These are phyloP conservation scores for Xiphophorus couchianus DNA, from an alignment of 2,113 vertebrate genomes.

Conservation along the genomic window DNA sequence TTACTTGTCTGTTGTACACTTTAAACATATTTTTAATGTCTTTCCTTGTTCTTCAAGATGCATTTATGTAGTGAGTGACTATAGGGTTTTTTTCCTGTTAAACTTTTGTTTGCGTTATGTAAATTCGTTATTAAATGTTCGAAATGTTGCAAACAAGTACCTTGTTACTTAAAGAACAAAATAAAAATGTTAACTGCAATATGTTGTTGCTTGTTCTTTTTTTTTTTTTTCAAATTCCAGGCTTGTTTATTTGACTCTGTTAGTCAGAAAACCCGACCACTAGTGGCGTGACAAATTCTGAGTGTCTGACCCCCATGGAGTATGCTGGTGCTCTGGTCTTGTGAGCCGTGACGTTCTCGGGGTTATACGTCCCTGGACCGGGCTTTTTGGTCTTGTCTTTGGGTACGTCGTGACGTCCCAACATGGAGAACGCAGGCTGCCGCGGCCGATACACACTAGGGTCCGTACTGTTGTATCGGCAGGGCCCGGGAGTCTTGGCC, in stretches of 20 bases:
- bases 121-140: constrained; percentile 46
- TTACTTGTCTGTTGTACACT: constrained; percentile 28
- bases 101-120: constrained; percentile 35
- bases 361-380: constrained; percentile 84
- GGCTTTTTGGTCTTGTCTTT: constrained; percentile 69
- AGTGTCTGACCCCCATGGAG: constrained; percentile 84
- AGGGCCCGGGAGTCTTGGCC: constrained; percentile 82
- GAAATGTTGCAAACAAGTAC: constrained; percentile 23
- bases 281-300: constrained; percentile 78
- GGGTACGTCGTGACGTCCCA: constrained; percentile 73
- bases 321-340: constrained; percentile 80
- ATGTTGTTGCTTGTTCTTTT: not conserved
- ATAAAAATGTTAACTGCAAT: constrained; percentile 56
- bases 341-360: constrained; percentile 80
- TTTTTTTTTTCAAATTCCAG: not conserved
- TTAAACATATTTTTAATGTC: constrained; percentile 35
- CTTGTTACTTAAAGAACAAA: constrained; percentile 47
- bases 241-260: not conserved
- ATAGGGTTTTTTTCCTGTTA: constrained; percentile 16
- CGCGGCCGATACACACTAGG: constrained; percentile 78
- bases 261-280: constrained; percentile 68
- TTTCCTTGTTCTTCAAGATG: constrained; percentile 27
- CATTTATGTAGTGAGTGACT: constrained; percentile 28
- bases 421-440: constrained; percentile 84
- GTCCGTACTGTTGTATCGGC: constrained; percentile 82